Evolutionary conservation across 2,888 invertebrate genomes (phyloP).

Genomic region (Entomobrya multifasciata): DNA sequence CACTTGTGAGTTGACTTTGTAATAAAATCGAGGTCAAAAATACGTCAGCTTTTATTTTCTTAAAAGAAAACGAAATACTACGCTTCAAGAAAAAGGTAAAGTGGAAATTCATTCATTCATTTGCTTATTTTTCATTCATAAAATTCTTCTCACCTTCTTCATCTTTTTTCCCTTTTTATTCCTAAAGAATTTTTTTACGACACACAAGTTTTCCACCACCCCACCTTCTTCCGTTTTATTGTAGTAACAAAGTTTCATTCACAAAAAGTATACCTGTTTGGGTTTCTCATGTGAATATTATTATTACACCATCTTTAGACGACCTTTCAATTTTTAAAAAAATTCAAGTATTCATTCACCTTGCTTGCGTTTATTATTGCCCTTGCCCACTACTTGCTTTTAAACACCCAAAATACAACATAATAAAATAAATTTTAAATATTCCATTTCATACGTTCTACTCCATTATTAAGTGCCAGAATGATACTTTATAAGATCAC

Average conservation of each 20-base stretch:
- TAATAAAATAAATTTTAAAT: neutral
- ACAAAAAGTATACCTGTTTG: conserved; percentile 68
- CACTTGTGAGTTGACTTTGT: too few species aligned
- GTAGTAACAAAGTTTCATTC: conserved; percentile 75
- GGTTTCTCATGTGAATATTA: neutral
- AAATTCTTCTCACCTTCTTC: conserved; percentile 47
- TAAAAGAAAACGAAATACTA: too few species aligned
- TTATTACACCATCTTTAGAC: too few species aligned
- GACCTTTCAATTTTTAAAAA: too few species aligned
- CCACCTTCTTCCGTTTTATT: conserved; percentile 78
- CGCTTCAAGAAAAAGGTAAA: too few species aligned
- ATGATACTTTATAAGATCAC: too few species aligned
- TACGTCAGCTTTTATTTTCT: too few species aligned
- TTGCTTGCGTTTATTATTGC: conserved; percentile 5
- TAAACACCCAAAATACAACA: neutral
- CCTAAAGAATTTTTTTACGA: conserved; percentile 71
- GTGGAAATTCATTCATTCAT: conserved; percentile 13
- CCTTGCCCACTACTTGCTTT: too few species aligned
- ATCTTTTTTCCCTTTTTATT: too few species aligned
- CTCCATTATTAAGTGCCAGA: too few species aligned
- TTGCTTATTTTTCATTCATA: conserved; percentile 17
- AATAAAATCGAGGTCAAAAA: too few species aligned
- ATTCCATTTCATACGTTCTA: neutral
- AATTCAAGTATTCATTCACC: too few species aligned
- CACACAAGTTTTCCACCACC: conserved; percentile 55